Evolutionary conservation across 1,140 invertebrate genomes (phyloP).

Genomic region (Sarcophaga peregrina): DNA sequence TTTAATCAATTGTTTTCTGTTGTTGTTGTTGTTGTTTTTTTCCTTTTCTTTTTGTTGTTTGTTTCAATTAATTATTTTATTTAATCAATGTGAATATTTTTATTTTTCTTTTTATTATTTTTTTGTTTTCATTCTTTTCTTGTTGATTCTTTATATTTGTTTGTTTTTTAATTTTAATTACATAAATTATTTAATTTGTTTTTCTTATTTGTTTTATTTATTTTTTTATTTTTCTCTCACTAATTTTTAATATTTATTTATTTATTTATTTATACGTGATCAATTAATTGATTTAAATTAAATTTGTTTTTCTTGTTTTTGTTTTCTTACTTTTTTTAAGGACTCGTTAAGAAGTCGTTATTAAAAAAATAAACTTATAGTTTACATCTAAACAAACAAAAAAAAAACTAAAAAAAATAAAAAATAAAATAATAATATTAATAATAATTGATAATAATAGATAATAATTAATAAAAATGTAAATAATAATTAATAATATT

Average conservation of each 20-base stretch:
- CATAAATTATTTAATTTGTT: slow-evolving; percentile 24
- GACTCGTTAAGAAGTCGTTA: slow-evolving; percentile 33
- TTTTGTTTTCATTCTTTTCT: neutral
- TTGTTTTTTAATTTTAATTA: slow-evolving; percentile 26
- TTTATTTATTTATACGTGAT: neutral
- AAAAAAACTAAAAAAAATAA: slow-evolving; percentile 30
- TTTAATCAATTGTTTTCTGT: too few species aligned
- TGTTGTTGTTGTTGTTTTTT: neutral
- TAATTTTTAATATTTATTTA: too few species aligned
- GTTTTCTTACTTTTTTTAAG: slow-evolving; percentile 33
- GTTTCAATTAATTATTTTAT: slow-evolving; percentile 16
- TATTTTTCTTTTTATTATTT: neutral
- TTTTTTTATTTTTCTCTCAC: neutral
- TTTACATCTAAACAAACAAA: slow-evolving; percentile 42
- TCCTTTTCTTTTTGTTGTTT: neutral
- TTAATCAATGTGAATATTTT: slow-evolving; percentile 29
- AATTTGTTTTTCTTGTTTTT: neutral
- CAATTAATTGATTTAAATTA: slow-evolving; percentile 28
- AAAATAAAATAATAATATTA: slow-evolving; percentile 37
- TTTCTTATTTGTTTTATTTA: neutral
- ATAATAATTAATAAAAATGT: slow-evolving; percentile 38
- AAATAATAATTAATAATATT: slow-evolving; percentile 41
- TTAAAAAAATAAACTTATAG: slow-evolving; percentile 40
- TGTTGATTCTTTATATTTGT: slow-evolving; percentile 33
- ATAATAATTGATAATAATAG: slow-evolving; percentile 28